Base-by-base conservation (phyloP, 2,113 vertebrate genomes). In the Pseudopodoces humilis region DNA sequence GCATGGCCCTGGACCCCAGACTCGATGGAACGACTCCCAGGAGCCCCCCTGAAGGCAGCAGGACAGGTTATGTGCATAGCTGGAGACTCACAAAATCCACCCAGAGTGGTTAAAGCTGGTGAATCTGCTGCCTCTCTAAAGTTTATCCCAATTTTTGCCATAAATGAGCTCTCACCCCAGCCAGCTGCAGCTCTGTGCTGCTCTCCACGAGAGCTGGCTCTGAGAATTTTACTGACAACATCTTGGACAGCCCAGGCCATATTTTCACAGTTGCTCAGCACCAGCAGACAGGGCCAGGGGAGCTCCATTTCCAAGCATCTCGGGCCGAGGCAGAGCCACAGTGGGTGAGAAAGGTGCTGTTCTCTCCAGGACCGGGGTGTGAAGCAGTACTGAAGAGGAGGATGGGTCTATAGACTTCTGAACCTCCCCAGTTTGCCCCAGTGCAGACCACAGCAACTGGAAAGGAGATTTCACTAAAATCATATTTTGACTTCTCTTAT, bases 251-350 rank as follows among this genome's bases (percentile, higher is more conserved):
- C 64, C 7, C 0, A 55, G 60, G 71, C 64, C 31, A 44, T 70
- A 52, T 49, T 94, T 88, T 74, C 78, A 41, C 41, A 39, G 52
- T 49, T 93, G 85, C 83, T 97, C 94, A 95, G 85, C 76, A 46
- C 15, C 64, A 63, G 53, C 68, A 83, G 59, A 14, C 71, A 83
- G 71, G 68, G 68, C 59, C 47, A 53, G 53, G 39, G 13, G 15
- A 83, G 60, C 53, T 74, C 60, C 6, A 0, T 19, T 77, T 39
- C 23, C 59, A 64, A 46, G 16, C 3, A 4, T 10, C n/a, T 58
- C 14, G 3, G 27, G 23, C 24, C 3, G 8, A 62, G 44, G 55
- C 37, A 83, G 68, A 83, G 64, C 21, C 6, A 12, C 12, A 27
- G 35, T 59, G 37, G 63, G 27, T 7, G 7, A n/a, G 59, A 44